A percentile compares a stretch with the other conserved stretches of the same genome.
These are phyloP conservation scores for Chaetops frenatus DNA, from an alignment of 2,113 vertebrate species.

Conservation along the genomic window DNA sequence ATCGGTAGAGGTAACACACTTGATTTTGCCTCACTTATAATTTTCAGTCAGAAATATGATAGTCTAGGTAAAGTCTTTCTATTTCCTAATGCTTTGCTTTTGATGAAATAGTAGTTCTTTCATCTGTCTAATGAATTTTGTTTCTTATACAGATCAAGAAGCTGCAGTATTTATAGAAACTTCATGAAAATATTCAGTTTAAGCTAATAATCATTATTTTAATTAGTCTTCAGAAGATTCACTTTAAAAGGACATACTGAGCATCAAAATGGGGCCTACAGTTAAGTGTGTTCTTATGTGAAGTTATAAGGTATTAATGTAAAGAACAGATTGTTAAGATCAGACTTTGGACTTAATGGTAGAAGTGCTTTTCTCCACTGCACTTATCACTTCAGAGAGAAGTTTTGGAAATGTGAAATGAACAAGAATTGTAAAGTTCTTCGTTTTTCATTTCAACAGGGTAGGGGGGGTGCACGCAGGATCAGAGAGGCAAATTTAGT, in stretches of 20 bases:
- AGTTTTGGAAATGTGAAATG: neutral
- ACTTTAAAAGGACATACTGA: neutral
- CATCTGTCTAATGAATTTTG: neutral
- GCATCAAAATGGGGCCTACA: neutral
- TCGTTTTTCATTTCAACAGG: neutral
- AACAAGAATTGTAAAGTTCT: neutral
- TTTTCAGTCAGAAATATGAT: neutral
- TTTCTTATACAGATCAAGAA: neutral
- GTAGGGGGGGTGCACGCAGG: too few relatives aligned
- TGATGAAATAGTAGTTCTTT: neutral
- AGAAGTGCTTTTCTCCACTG: neutral
- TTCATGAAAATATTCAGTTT: neutral
- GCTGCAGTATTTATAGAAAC: neutral
- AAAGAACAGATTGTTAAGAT: neutral
- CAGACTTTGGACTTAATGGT: neutral
- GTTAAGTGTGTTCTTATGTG: neutral
- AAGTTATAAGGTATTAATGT: neutral
- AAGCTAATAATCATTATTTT: neutral
- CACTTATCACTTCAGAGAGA: neutral
- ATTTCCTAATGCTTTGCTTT: neutral
- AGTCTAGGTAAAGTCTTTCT: neutral
- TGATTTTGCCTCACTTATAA: neutral
- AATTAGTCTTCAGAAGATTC: neutral
- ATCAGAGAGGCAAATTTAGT: neutral
- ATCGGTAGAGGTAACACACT: fast-evolving